Base-by-base conservation (phyloP, 2,888 invertebrate genomes). In the Acrobasis consociella region DNA sequence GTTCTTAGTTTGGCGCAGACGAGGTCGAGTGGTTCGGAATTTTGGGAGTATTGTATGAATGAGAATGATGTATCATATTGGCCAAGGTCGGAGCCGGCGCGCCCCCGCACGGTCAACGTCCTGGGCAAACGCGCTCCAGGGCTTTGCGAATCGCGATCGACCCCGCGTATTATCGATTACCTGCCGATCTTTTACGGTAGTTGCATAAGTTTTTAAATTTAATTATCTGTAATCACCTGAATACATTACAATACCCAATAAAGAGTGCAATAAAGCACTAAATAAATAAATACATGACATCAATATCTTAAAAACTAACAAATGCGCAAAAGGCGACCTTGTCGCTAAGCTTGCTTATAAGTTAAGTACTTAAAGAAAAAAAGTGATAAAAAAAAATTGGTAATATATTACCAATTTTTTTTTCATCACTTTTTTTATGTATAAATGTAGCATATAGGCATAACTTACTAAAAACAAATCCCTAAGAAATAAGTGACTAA, bases 81-180 rank as follows among this genome's bases (percentile, higher is more conserved):
- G 73, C 78, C 87, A 90, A 91, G 89, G 89, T 85, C 85, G 83
- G 71, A 76, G 69, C 67, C 76, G 84, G 77, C 85, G 82, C 84
- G 81, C 86, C 85, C 80, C 80, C 83, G 80, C 78, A 75, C 85
- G 88, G 91, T 90, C 88, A 91, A 88, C 83, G 89, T 82, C 89
- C 88, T 83, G 67, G 78, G 68, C 78, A 77, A 80, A 56, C 42
- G 78, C 80, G 81, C 78, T 82, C 77, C 80, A 80, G 82, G 81
- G 82, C 76, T 83, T 81, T 55, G 66, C 67, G 62, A 69, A 65
- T 66, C 80, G 74, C 76, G 71, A 81, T 76, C 78, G 77, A 82
- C 81, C 79, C 81, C 80, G 84, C 84, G 79, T 82, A 71, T 82
- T 89, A 90, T 90, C 83, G 90, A 91, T 89, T 83, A 81, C 78